Conservation (phyloP, 2,797 vertebrate genomes). For the Cetoscarus ocellatus region DNA sequence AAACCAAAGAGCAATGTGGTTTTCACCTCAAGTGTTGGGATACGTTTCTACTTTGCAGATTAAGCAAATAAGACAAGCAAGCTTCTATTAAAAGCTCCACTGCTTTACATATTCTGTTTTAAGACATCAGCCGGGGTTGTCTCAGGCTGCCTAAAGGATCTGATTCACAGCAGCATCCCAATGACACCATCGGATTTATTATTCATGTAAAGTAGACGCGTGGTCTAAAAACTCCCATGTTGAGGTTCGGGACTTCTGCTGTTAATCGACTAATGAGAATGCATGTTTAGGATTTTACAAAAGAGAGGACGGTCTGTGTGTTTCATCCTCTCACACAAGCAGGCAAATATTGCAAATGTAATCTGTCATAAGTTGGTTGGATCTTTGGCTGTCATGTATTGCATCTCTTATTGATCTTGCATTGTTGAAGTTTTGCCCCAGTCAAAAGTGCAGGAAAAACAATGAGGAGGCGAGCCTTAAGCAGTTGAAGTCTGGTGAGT, state of each 20-base stretch:
- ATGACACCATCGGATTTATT: constrained; percentile 17
- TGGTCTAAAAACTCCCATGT: too few relatives aligned
- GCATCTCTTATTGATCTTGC: too few relatives aligned
- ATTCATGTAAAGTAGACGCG: constrained; percentile 25
- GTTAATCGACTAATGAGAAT: neutral
- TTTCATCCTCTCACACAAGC: too few relatives aligned
- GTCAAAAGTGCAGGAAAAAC: too few relatives aligned
- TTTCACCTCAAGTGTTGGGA: neutral
- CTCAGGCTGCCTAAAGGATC: constrained; percentile 9
- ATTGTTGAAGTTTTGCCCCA: too few relatives aligned
- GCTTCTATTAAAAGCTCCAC: neutral
- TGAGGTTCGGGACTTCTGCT: neutral
- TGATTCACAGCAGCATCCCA: constrained; percentile 8
- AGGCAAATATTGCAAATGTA: too few relatives aligned
- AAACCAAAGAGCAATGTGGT: neutral
- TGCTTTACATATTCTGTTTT: constrained; percentile 8
- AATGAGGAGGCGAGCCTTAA: too few relatives aligned
- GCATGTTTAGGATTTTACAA: too few relatives aligned
- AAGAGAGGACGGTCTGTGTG: too few relatives aligned
- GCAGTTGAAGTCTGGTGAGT: too few relatives aligned
- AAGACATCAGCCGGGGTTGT: constrained; percentile 24
- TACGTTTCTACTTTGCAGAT: neutral
- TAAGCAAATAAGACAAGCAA: neutral
- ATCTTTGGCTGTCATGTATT: too few relatives aligned
- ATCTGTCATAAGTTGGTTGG: too few relatives aligned